These are phyloP conservation scores for Drosophila ustulata DNA, from an alignment of 2,888 invertebrate genomes.

Conservation along the genomic window DNA sequence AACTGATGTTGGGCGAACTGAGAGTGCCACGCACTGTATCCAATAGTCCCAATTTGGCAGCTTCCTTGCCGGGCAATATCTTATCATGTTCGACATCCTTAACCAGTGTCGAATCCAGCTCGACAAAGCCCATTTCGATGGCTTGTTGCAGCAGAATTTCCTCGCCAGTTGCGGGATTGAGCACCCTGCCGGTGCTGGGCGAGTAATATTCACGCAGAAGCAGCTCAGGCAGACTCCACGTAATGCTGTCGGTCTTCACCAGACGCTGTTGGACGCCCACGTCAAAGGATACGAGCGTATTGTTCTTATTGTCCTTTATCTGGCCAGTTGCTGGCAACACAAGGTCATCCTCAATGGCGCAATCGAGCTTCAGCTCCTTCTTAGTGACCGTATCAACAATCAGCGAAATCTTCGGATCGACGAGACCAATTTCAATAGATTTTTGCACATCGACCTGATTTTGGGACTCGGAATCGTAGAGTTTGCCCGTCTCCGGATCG, in stretches of 20 bases:
- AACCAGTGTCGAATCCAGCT: constrained; percentile 89
- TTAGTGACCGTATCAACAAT: constrained; percentile 91
- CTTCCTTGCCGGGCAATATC: constrained; percentile 89
- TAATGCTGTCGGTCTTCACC: constrained; percentile 89
- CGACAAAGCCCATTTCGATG: constrained; percentile 89
- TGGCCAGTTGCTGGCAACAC: constrained; percentile 90
- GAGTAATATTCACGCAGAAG: constrained; percentile 92
- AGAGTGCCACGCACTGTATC: constrained; percentile 90
- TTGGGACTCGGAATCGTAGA: constrained; percentile 90
- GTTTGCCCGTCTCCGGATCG: constrained; percentile 89
- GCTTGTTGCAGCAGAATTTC: constrained; percentile 91
- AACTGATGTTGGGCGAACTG: constrained; percentile 89
- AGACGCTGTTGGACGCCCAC: constrained; percentile 90
- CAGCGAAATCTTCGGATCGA: constrained; percentile 92
- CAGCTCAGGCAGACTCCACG: constrained; percentile 90
- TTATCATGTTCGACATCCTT: constrained; percentile 90
- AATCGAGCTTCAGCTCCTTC: constrained; percentile 90
- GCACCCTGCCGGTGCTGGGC: constrained; percentile 90
- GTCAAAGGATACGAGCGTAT: constrained; percentile 89
- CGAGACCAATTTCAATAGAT: constrained; percentile 91
- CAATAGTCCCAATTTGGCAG: constrained; percentile 89
- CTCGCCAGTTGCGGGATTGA: constrained; percentile 91
- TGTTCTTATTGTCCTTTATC: constrained; percentile 90
- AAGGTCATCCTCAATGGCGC: constrained; percentile 90
- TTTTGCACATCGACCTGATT: constrained; percentile 90